Conservation (phyloP, 2,113 vertebrate species). For the Sphyrna mokarran region DNA sequence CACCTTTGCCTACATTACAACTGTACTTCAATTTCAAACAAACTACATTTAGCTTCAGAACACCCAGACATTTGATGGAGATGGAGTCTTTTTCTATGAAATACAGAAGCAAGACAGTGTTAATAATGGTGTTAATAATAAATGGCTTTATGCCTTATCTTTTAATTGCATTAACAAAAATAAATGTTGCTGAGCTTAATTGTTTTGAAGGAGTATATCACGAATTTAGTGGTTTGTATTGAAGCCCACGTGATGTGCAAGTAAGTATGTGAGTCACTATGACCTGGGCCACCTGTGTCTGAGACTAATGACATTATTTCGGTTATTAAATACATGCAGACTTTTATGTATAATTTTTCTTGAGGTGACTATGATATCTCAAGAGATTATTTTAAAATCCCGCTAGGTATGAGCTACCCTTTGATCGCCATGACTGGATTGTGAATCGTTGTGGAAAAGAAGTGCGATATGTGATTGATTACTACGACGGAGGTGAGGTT, state of each 20-base stretch:
- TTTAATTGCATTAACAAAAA: neutral
- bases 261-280: neutral
- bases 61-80: no score
- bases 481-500: slow-evolving; percentile 81
- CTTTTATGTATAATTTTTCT: neutral
- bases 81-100: neutral
- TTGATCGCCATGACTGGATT: slow-evolving; percentile 91
- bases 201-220: neutral
- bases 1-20: no score
- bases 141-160: neutral
- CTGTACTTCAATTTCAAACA: no score
- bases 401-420: slow-evolving; percentile 83
- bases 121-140: no score
- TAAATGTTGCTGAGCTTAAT: neutral
- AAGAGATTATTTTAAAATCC: slow-evolving; percentile 30
- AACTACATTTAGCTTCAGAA: no score
- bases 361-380: neutral
- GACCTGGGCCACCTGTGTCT: neutral
- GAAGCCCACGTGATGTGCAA: neutral
- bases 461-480: slow-evolving; percentile 89
- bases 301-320: neutral
- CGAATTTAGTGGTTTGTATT: neutral
- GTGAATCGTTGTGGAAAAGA: slow-evolving; percentile 85
- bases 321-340: neutral
- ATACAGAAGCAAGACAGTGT: no score